Base-by-base conservation (phyloP, 2,888 invertebrate genomes). In the Phytoseiulus persimilis region DNA sequence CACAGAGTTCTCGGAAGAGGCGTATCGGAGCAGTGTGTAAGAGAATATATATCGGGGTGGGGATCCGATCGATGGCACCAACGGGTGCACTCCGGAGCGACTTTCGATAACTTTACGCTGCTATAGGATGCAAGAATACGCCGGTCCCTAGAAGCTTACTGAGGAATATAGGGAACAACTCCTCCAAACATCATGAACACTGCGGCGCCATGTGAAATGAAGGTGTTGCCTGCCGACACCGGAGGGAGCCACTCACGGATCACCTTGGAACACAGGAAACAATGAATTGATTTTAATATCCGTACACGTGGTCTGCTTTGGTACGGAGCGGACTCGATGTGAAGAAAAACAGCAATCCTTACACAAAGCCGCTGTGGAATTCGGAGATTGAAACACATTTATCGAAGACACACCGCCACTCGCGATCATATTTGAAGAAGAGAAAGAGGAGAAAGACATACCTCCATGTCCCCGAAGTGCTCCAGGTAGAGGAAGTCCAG, bases 111-210 rank as follows among this genome's bases (percentile, higher is more conserved):
- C n/a, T n/a, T n/a, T n/a, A n/a, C n/a, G n/a, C n/a, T n/a, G n/a
- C n/a, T n/a, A n/a, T n/a, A n/a, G n/a, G n/a, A n/a, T n/a, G n/a
- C n/a, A n/a, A n/a, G n/a, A n/a, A n/a, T n/a, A n/a, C n/a, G n/a
- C n/a, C n/a, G n/a, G n/a, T n/a, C n/a, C n/a, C n/a, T n/a, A n/a
- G n/a, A n/a, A n/a, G 33, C 87, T 1, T 39, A 91, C 92, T 98
- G 98, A 83, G 98, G 98, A 92, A 99, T 96, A 92, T 98, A 99
- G 39, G 98, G 98, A 91, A 98, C 95, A 83, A 98, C 95, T 91
- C 98, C 98, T 90, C 98, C 98, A 92, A 98, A 95, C 91, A 98
- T 96, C 96, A 98, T 98, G 91, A 96, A 96, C 31, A 91, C 91
- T n/a, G 91, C 90, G 83, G 90, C 90, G 28, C 83, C 45, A 90